Conservation (phyloP, 2,888 invertebrate genomes). For the Noctua janthe region DNA sequence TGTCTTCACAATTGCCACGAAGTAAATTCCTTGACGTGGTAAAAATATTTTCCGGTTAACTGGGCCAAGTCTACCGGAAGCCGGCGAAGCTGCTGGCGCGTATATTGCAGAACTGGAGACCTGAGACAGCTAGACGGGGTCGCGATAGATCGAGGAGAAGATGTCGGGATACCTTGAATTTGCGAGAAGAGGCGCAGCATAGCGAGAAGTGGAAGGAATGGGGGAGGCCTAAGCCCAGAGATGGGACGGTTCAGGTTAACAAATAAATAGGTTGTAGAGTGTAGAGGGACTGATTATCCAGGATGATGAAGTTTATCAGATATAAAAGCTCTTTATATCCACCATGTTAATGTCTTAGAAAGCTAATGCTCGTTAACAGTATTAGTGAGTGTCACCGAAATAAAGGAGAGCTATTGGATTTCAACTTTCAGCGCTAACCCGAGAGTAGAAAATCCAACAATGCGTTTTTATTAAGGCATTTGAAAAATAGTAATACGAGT, state of each 20-base stretch:
- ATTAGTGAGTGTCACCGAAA: too few relatives aligned
- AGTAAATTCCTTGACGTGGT: background rate
- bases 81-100: background rate
- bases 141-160: background rate
- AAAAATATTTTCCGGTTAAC: background rate
- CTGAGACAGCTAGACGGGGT: background rate
- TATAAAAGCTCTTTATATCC: too few relatives aligned
- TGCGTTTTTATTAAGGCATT: too few relatives aligned
- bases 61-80: background rate
- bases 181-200: background rate
- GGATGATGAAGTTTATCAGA: background rate
- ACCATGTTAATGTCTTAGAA: too few relatives aligned
- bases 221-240: background rate
- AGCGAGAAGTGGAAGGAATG: background rate
- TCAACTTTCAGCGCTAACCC: too few relatives aligned
- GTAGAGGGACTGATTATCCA: background rate
- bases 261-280: background rate
- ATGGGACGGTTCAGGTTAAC: background rate
- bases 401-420: too few relatives aligned
- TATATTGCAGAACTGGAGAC: background rate
- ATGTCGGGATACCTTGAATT: background rate
- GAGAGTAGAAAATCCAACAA: too few relatives aligned
- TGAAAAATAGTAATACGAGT: too few relatives aligned
- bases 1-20: background rate
- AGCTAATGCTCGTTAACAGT: too few relatives aligned